phyloP scores from a whole-genome alignment of 2,113 vertebrate genomes.

The Gallinago jamesoni region DNA sequence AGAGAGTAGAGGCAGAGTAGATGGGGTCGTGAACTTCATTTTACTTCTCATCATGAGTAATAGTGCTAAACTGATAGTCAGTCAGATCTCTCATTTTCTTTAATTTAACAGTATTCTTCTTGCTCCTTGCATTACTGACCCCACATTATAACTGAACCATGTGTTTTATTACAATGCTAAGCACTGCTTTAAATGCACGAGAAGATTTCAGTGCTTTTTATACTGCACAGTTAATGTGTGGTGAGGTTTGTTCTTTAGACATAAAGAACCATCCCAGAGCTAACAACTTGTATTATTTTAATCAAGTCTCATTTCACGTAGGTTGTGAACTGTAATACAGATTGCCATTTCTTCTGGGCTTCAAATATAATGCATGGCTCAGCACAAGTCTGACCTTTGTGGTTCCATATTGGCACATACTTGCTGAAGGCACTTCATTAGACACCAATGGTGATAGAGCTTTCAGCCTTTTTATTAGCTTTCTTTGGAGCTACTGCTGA shows the following conservation, averaged over 20 bases:
- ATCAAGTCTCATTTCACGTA: slow-evolving; percentile 28
- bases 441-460: background rate
- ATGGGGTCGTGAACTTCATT: slow-evolving; percentile 61
- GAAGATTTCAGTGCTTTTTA: slow-evolving; percentile 7
- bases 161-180: slow-evolving; percentile 44
- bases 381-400: slow-evolving; percentile 15
- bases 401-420: background rate
- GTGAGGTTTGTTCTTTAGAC: slow-evolving; percentile 27
- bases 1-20: slow-evolving; percentile 33
- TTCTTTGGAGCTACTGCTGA: background rate
- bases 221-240: background rate
- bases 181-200: slow-evolving; percentile 50
- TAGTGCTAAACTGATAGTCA: slow-evolving; percentile 62
- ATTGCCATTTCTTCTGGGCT: background rate
- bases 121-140: slow-evolving; percentile 63
- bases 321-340: slow-evolving; percentile 26
- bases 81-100: slow-evolving; percentile 62
- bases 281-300: slow-evolving; percentile 54
- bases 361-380: background rate
- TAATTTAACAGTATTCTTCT: slow-evolving; percentile 63
- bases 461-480: background rate
- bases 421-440: slow-evolving; percentile 8
- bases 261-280: slow-evolving; percentile 6
- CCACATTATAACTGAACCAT: slow-evolving; percentile 25
- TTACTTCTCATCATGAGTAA: slow-evolving; percentile 58